Evolutionary conservation across 2,797 vertebrate genomes (phyloP), one percentile per base, ranked within the genome.

Genomic region (Bovichtus diacanthus): DNA sequence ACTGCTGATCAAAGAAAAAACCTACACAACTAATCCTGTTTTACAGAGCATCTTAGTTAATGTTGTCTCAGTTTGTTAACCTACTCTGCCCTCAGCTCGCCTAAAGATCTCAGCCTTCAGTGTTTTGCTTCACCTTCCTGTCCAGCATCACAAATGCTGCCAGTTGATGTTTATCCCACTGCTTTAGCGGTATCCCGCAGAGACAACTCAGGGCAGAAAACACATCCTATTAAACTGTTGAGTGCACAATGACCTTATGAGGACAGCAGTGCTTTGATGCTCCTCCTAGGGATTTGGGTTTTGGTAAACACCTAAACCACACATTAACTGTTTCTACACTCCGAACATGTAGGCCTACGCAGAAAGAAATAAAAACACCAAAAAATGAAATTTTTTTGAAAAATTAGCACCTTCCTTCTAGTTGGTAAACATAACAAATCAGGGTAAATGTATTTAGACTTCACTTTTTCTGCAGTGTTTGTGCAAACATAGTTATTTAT

Each of bases 171-270:
- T 89, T 88, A 88, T 92, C 88, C 87, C 90, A 81, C 79, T 85
- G 85, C 80, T 92, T 92, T 89, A 92, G 90, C 68, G 29, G 83
- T 77, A 63, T 88, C 90, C 90, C 66, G 84, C 89, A 83, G 90
- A 90, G 89, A 91, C 85, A 85, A 90, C 89, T 87, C 86, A 66
- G 88, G 84, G 84, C 86, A 89, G 70, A 87, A 90, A 90, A 90
- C 88, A 90, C 89, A 93, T 91, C 90, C 90, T 90, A 88, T 94
- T 94, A 91, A 93, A 90, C 90, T 80, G 84, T 83, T 90, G 87
- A 89, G 90, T 88, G 81, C 88, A 89, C 89, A 86, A 81, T 86
- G 85, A 91, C 87, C 88, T 90, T 78, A 85, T 86, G 83, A 91
- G 90, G 84, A 88, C 90, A 90, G 76, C 85, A 81, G 50, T 6